Conservation (phyloP, 2,888 invertebrate genomes). For the Andrena marginata region DNA sequence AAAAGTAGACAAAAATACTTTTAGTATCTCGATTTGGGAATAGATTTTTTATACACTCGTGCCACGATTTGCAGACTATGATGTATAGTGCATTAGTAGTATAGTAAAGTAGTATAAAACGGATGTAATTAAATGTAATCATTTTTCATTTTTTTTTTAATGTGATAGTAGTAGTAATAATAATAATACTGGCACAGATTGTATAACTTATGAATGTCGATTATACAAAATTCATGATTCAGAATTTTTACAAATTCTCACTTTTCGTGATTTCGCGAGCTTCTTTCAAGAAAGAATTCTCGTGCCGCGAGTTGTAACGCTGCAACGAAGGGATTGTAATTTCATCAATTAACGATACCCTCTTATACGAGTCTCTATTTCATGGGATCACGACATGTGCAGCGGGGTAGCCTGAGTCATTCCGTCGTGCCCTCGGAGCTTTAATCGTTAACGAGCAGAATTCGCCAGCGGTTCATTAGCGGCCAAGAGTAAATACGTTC, state of each 20-base stretch:
- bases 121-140: neutral
- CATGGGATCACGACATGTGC: constrained; percentile 9
- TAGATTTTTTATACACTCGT: neutral
- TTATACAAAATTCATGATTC: no score
- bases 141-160: no score
- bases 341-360: neutral
- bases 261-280: no score
- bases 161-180: no score
- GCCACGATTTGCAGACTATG: no score
- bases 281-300: neutral
- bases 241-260: no score
- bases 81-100: no score
- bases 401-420: constrained; percentile 25
- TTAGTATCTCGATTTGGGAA: neutral
- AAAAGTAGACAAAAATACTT: neutral
- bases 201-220: no score
- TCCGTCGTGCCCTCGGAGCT: constrained; percentile 3
- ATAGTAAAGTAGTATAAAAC: no score
- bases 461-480: constrained; percentile 50
- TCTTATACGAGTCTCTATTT: neutral
- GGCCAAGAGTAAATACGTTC: constrained; percentile 30
- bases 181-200: no score
- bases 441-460: constrained; percentile 42
- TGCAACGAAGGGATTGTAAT: neutral
- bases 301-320: neutral